Conservation (phyloP, 2,888 invertebrate species). For the Eumacrocentrus americanus region DNA sequence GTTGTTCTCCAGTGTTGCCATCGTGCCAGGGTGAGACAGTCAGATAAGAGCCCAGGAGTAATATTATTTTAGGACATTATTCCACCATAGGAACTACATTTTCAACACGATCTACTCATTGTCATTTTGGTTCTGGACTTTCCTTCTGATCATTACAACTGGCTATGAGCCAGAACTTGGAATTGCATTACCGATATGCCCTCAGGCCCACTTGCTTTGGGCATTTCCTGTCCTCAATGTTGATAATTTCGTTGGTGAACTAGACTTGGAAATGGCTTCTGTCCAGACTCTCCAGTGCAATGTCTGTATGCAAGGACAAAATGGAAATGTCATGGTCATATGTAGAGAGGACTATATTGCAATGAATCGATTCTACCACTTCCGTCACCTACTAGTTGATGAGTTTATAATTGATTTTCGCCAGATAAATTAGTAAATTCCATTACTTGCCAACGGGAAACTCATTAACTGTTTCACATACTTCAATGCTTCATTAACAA, state of each 20-base stretch:
- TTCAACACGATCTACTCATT: not conserved
- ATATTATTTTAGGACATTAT: conserved; percentile 2
- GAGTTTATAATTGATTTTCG: conserved; percentile 14
- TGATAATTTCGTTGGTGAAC: not conserved
- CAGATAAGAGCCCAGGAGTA: not conserved
- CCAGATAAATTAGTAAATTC: not conserved
- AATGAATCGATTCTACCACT: not conserved
- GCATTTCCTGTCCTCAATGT: not conserved
- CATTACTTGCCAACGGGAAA: not conserved
- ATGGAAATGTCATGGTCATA: conserved; percentile 11
- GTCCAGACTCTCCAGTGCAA: not conserved
- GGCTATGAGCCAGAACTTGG: conserved; percentile 8
- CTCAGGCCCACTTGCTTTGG: not conserved
- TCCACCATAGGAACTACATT: not conserved
- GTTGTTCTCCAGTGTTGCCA: not conserved
- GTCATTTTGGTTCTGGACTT: not conserved
- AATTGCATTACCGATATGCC: conserved; percentile 6
- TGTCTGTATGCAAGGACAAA: not conserved
- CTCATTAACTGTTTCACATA: not conserved
- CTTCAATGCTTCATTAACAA: not conserved
- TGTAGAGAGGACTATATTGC: not conserved
- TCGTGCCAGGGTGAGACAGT: not conserved
- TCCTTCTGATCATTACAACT: not conserved
- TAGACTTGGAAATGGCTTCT: not conserved
- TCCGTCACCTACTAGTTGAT: conserved; percentile 3